Evolutionary conservation across 2,888 invertebrate species (phyloP).

Genomic region (Drosophila falleni): DNA sequence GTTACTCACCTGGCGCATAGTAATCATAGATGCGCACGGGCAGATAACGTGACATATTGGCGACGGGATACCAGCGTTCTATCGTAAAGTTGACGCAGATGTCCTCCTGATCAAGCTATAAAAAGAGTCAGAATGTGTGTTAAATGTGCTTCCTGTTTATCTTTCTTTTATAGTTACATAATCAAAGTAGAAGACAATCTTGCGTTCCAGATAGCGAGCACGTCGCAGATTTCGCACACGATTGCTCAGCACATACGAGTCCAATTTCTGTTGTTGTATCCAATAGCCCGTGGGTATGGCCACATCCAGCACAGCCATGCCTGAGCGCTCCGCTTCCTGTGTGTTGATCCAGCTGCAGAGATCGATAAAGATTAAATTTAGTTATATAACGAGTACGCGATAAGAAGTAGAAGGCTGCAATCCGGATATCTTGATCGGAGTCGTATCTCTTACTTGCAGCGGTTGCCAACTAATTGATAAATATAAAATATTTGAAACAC

Average conservation of each 20-base stretch:
- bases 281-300: constrained; percentile 96
- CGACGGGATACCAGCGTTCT: constrained; percentile 98
- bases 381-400: no score
- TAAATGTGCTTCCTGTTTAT: background rate
- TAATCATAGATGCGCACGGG: constrained; percentile 97
- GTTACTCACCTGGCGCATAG: constrained; percentile 94
- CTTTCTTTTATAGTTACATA: constrained; percentile 88
- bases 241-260: constrained; percentile 93
- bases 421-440: no score
- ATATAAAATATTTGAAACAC: constrained; percentile 15
- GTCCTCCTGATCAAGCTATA: constrained; percentile 91
- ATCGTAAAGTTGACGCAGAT: constrained; percentile 97
- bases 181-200: constrained; percentile 96
- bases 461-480: no score
- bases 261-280: constrained; percentile 95
- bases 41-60: constrained; percentile 97
- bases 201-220: constrained; percentile 92
- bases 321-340: constrained; percentile 93
- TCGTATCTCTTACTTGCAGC: no score
- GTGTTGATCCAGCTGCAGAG: constrained; percentile 90
- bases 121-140: background rate
- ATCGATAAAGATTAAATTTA: background rate
- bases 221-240: constrained; percentile 93
- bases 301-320: constrained; percentile 94
- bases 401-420: no score